phyloP scores from a whole-genome alignment of 2,888 invertebrate species.

The Meghimatium bilineatum region DNA sequence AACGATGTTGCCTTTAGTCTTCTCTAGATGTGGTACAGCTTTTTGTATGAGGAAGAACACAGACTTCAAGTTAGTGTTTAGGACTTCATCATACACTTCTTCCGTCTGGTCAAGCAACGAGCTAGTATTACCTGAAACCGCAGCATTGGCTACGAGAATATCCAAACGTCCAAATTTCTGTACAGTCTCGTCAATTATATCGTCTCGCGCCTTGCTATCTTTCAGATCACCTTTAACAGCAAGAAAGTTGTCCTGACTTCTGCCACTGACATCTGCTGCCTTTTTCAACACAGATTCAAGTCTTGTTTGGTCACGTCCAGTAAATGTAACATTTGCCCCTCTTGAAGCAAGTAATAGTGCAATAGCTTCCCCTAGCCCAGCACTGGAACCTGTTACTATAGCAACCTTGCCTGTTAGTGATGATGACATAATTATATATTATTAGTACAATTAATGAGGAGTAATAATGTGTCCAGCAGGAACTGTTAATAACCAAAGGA shows the following conservation, averaged over 20 bases:
- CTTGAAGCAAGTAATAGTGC: slow-evolving; percentile 47
- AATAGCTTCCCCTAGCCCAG: slow-evolving; percentile 16
- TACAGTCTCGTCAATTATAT: slow-evolving; percentile 4
- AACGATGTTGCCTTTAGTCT: no score
- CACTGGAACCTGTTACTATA: slow-evolving; percentile 27
- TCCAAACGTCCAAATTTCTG: slow-evolving; percentile 37
- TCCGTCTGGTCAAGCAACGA: no score
- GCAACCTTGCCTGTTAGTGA: not conserved
- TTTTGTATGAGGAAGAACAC: no score
- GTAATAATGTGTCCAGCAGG: no score
- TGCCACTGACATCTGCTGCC: not conserved
- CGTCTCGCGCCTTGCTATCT: not conserved
- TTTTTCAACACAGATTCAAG: not conserved
- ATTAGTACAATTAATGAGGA: no score
- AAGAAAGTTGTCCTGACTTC: slow-evolving; percentile 1
- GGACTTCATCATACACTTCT: no score
- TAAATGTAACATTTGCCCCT: slow-evolving; percentile 26
- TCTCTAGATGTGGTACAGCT: no score
- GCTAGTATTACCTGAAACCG: no score
- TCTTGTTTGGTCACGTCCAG: slow-evolving; percentile 29
- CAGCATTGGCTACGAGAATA: slow-evolving; percentile 36
- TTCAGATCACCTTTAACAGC: slow-evolving; percentile 16
- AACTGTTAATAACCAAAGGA: no score
- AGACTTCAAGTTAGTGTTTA: no score
- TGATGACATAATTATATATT: not conserved